These are phyloP conservation scores for Prosapia bicincta DNA, from an alignment of 2,888 invertebrate genomes.

Conservation along the genomic window DNA sequence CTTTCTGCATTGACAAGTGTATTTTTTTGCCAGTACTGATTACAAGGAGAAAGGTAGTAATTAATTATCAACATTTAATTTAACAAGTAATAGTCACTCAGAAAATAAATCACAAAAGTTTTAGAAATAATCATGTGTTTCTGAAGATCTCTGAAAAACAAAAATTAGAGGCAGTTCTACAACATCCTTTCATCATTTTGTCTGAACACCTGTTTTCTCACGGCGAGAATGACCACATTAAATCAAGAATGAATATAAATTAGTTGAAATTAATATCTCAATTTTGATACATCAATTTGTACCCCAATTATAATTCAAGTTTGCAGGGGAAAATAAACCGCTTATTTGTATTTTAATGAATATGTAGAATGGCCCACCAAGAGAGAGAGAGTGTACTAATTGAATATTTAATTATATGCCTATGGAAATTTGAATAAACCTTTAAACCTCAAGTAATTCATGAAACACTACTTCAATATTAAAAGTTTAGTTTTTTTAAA, in stretches of 20 bases:
- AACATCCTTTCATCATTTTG: background rate
- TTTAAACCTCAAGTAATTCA: too few species aligned
- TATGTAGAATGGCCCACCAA: background rate
- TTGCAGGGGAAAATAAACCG: background rate
- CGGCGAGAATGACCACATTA: background rate
- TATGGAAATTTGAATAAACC: too few species aligned
- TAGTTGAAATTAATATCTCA: background rate
- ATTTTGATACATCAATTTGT: background rate
- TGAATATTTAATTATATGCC: background rate
- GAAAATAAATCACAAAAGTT: too few species aligned
- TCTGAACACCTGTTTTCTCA: background rate
- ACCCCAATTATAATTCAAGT: background rate
- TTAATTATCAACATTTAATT: too few species aligned
- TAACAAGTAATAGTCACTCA: too few species aligned
- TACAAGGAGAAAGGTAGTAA: too few species aligned
- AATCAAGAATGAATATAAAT: background rate
- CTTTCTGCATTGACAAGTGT: too few species aligned
- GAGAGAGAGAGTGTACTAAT: background rate
- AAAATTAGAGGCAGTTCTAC: background rate
- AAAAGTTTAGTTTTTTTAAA: too few species aligned
- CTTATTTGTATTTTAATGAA: background rate
- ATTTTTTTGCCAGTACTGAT: too few species aligned
- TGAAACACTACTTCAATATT: too few species aligned
- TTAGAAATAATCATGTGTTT: too few species aligned
- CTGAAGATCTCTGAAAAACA: too few species aligned